A percentile compares a stretch with the other conserved stretches of the same genome.
Evolutionary conservation across 2,888 invertebrate species (phyloP).

Genomic region (Alcis repandata): DNA sequence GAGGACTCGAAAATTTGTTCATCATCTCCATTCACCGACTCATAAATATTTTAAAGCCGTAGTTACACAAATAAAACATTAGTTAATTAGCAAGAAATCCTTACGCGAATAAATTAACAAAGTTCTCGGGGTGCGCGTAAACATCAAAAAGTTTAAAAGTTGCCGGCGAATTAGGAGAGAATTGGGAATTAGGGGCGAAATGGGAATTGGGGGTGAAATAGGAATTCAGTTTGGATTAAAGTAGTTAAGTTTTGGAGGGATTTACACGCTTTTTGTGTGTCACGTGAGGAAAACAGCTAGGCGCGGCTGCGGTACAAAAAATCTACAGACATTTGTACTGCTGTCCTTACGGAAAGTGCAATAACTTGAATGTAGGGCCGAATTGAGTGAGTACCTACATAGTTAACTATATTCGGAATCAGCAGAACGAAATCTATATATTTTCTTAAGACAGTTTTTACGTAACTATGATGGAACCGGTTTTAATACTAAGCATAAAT

Average conservation of each 20-base stretch:
- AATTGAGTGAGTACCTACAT: no score
- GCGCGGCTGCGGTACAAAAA: no score
- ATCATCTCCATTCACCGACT: slow-evolving; percentile 2
- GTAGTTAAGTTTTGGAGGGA: slow-evolving; percentile 21
- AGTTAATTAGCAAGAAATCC: slow-evolving; percentile 51
- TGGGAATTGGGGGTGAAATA: slow-evolving; percentile 12
- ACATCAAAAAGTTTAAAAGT: slow-evolving; percentile 71
- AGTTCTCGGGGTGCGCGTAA: slow-evolving; percentile 66
- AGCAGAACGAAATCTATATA: no score
- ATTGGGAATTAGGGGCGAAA: slow-evolving; percentile 43
- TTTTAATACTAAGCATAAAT: no score
- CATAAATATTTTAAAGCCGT: slow-evolving; percentile 28
- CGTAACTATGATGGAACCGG: no score
- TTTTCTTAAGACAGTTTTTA: no score
- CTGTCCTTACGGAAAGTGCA: no score
- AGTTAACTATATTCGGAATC: no score
- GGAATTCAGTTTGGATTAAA: slow-evolving; percentile 19
- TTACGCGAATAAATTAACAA: slow-evolving; percentile 74
- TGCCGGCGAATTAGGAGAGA: slow-evolving; percentile 42
- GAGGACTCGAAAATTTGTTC: no score
- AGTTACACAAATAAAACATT: slow-evolving; percentile 57
- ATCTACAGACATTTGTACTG: no score
- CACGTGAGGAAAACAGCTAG: no score
- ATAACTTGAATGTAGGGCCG: no score
- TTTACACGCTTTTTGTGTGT: slow-evolving; percentile 4